Percentiles rank a stretch among this genome's conserved stretches.
Evolutionary conservation across 2,888 invertebrate genomes (phyloP).

Genomic region (Acleris cristana): DNA sequence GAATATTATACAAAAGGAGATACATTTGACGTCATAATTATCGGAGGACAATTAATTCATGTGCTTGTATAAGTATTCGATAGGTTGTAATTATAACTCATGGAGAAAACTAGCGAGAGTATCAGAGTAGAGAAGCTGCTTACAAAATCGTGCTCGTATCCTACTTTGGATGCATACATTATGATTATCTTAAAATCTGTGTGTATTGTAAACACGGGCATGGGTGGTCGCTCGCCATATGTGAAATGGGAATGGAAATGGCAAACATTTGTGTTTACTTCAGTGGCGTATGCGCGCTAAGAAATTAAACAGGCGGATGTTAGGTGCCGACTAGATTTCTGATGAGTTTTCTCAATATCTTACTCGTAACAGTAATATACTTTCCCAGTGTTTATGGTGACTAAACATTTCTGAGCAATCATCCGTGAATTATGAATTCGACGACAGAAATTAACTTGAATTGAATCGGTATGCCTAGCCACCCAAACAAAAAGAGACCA

Average conservation of each 20-base stretch:
- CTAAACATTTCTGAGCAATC: slow-evolving; percentile 16
- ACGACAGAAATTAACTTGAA: slow-evolving; percentile 16
- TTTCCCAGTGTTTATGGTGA: slow-evolving; percentile 1
- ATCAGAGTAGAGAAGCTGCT: slow-evolving; percentile 43
- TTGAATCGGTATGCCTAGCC: not conserved
- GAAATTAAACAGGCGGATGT: slow-evolving; percentile 25
- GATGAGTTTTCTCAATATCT: slow-evolving; percentile 23
- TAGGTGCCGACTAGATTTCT: not conserved
- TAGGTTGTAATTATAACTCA: slow-evolving; percentile 49
- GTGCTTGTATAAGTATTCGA: slow-evolving; percentile 28
- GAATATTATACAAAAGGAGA: slow-evolving; percentile 28
- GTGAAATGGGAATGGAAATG: slow-evolving; percentile 31
- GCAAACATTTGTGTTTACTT: slow-evolving; percentile 33
- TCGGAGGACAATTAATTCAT: slow-evolving; percentile 56
- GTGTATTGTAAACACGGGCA: slow-evolving; percentile 16
- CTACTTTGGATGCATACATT: slow-evolving; percentile 22
- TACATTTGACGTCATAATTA: slow-evolving; percentile 35
- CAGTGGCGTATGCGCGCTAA: slow-evolving; percentile 20
- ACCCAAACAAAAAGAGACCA: no score
- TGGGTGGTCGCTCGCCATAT: slow-evolving; percentile 24
- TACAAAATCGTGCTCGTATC: slow-evolving; percentile 42
- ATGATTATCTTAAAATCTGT: slow-evolving; percentile 10
- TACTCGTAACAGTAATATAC: not conserved
- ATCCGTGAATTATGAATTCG: slow-evolving; percentile 13
- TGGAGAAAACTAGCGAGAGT: slow-evolving; percentile 51